A percentile compares a stretch with the other conserved stretches of the same genome.
Conservation (phyloP, 2,797 vertebrate species). For the Macropodus opercularis region DNA sequence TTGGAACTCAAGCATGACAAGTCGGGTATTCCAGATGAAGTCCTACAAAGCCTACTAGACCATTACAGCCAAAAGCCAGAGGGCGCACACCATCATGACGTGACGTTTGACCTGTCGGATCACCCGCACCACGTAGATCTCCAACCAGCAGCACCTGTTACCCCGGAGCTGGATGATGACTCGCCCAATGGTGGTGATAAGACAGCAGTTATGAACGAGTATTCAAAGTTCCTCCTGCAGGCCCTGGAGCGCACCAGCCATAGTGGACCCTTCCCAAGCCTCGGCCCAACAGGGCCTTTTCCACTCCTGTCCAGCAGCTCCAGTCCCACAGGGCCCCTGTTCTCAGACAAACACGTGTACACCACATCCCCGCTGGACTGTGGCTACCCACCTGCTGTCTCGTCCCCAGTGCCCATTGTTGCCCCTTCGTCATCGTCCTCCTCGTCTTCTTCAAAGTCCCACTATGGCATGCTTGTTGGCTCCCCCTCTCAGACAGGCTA, state of each 20-base stretch:
- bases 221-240: constrained; percentile 98
- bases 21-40: constrained; percentile 98
- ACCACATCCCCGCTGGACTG: constrained; percentile 93
- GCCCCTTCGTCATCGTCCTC: constrained; percentile 85
- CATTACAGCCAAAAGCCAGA: constrained; percentile 96
- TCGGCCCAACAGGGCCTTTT: constrained; percentile 92
- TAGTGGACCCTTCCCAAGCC: constrained; percentile 88
- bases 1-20: constrained; percentile 98
- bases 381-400: constrained; percentile 91
- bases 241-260: constrained; percentile 98
- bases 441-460: constrained; percentile 92
- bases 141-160: constrained; percentile 89
- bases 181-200: constrained; percentile 91
- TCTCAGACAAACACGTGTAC: constrained; percentile 96
- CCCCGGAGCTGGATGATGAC: constrained; percentile 89
- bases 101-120: constrained; percentile 92
- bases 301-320: constrained; percentile 91
- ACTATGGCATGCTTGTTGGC: constrained; percentile 95
- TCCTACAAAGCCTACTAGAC: constrained; percentile 96
- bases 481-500: constrained; percentile 91
- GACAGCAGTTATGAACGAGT: constrained; percentile 93
- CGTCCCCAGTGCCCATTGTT: constrained; percentile 91
- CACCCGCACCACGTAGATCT: constrained; percentile 91
- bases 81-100: constrained; percentile 88
- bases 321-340: constrained; percentile 90